Conservation (phyloP, 2,797 vertebrate species). For the Xyrichtys novacula region DNA sequence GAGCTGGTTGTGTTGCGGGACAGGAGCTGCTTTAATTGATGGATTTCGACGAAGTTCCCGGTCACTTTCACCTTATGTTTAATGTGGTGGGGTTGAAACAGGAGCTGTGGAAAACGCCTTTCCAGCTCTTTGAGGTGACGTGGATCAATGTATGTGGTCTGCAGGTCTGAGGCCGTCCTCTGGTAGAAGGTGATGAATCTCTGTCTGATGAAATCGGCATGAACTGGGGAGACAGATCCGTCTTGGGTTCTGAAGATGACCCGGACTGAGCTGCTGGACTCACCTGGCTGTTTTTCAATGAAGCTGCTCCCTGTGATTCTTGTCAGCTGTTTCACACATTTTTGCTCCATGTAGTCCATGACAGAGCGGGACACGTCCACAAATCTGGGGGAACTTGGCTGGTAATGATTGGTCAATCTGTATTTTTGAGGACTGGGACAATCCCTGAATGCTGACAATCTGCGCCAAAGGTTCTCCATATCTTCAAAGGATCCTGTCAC, state of each 20-base stretch:
- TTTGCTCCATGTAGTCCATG: constrained; percentile 72
- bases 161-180: constrained; percentile 74
- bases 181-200: constrained; percentile 82
- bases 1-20: not conserved
- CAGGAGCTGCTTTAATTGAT: constrained; percentile 52
- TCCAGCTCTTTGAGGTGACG: not conserved
- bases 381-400: not conserved
- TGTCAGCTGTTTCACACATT: constrained; percentile 40
- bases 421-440: not conserved
- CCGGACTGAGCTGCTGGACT: not conserved
- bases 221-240: rapidly evolving
- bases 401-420: not conserved
- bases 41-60: constrained; percentile 67
- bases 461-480: constrained; percentile 18
- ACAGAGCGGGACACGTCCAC: constrained; percentile 50
- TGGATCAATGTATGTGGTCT: constrained; percentile 15
- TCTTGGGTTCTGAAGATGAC: constrained; percentile 38
- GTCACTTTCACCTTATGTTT: constrained; percentile 7
- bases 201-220: constrained; percentile 57
- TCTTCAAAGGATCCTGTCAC: constrained; percentile 56
- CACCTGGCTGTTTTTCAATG: constrained; percentile 1
- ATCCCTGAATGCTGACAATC: not conserved
- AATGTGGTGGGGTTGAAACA: constrained; percentile 12
- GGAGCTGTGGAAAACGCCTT: constrained; percentile 62
- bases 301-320: constrained; percentile 48